Base-by-base conservation (phyloP, 2,797 vertebrate species). In the Heteromormyrus szaboi region DNA sequence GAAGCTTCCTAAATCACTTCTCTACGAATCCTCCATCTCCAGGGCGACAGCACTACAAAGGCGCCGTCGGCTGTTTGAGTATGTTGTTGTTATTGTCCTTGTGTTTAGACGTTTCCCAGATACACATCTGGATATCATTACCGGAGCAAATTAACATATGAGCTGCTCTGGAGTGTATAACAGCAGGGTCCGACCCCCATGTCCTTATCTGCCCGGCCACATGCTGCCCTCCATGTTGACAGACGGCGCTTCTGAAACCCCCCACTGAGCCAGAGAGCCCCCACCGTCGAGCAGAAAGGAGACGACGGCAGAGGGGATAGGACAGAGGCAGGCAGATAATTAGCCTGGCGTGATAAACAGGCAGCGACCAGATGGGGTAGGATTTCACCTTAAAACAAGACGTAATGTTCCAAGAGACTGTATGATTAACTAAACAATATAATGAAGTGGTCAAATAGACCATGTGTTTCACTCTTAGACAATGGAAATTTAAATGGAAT, bases 301-400 rank as follows among this genome's bases (percentile, higher is more conserved):
- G 91, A 29, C 59, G 1, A 25, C 8, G 9, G 92, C 83, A 65
- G 54, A 29, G 25, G 79, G 62, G 17, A 33, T 8, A 48, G 86
- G 91, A 11, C 76, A n/a, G n/a, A 86, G 86, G 88, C 1, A 89
- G 89, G 79, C 50, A n/a, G 19, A 19, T 83, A 83, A 83, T 83
- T 83, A 44, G 9, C 19, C 79, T 48, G 1, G 25, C 88, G 90
- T 90, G 84, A 92, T 76, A 79, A 85, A 87, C 22, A 89, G 44
- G 56, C 22, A 65, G 87, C 0, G 89, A 91, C 46, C 89, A 86
- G 89, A 91, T 68, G 81, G 85, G 46, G 8, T 11, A 29, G 50
- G 14, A 59, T 25, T 85, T 91, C 87, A 87, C 88, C 51, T 9
- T 48, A 85, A n/a, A 51, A 37, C 29, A 37, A 33, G 22, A 33